phyloP scores from a whole-genome alignment of 2,113 vertebrate species.

The Apteryx mantelli region DNA sequence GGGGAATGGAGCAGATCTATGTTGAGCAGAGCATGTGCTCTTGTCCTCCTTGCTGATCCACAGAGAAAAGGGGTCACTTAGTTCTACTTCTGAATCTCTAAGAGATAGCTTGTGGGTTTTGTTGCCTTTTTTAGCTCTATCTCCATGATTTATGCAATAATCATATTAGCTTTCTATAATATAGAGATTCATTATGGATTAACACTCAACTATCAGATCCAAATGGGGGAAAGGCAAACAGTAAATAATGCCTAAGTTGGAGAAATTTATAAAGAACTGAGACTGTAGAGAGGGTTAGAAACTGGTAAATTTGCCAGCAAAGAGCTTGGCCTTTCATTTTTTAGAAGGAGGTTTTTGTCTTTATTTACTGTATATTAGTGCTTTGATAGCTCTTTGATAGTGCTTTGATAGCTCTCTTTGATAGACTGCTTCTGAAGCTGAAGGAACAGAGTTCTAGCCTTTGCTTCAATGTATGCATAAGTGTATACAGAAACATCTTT shows the following conservation, averaged over 20 bases:
- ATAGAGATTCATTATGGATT: conserved; percentile 30
- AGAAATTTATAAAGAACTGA: background rate
- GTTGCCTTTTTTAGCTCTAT: conserved; percentile 53
- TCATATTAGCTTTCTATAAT: background rate
- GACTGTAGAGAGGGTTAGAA: background rate
- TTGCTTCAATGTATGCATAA: background rate
- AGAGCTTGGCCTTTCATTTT: background rate
- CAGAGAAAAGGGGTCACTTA: background rate
- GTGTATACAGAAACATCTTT: background rate
- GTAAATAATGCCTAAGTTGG: conserved; percentile 37
- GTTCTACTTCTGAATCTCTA: conserved; percentile 4
- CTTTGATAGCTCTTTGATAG: background rate
- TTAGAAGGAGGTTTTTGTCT: background rate
- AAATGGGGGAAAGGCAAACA: conserved; percentile 33
- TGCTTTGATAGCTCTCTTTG: too few relatives aligned
- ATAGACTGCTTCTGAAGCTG: background rate
- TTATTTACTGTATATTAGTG: background rate
- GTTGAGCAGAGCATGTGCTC: background rate
- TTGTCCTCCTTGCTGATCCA: background rate
- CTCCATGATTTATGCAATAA: conserved; percentile 47
- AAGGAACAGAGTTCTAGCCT: background rate
- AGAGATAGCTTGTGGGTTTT: background rate
- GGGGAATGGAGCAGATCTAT: background rate
- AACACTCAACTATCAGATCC: conserved; percentile 22
- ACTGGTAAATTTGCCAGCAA: background rate